A percentile compares a stretch with the other conserved stretches of the same genome.
Evolutionary conservation across 2,797 vertebrate genomes (phyloP).

Genomic region (Coluber constrictor): DNA sequence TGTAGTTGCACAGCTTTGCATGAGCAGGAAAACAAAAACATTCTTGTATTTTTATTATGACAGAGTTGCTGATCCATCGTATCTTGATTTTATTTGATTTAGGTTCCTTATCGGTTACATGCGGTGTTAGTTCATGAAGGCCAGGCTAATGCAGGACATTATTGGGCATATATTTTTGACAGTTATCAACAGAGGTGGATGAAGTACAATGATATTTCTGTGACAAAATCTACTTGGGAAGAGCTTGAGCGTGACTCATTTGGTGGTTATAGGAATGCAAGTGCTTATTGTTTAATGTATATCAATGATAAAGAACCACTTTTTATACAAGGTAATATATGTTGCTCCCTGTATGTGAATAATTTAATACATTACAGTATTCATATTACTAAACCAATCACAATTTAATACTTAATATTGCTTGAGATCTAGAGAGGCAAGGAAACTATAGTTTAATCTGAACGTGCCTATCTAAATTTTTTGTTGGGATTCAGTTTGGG

Average conservation of each 20-base stretch:
- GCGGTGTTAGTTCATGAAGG: conserved; percentile 97
- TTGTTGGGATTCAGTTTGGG: not conserved
- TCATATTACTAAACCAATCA: not conserved
- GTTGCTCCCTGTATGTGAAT: not conserved
- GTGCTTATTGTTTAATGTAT: conserved; percentile 99
- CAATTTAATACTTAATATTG: not conserved
- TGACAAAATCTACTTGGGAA: conserved; percentile 97
- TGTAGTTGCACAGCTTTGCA: not conserved
- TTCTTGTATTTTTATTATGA: not conserved
- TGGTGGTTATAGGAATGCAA: conserved; percentile 95
- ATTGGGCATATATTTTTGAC: conserved; percentile 98
- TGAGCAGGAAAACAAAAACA: not conserved
- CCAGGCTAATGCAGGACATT: conserved; percentile 96
- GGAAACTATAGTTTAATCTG: not conserved
- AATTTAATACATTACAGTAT: not conserved
- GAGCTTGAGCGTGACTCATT: conserved; percentile 96
- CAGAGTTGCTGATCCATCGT: not conserved
- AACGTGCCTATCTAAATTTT: not conserved
- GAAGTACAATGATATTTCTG: conserved; percentile 98
- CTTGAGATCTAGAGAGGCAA: not conserved
- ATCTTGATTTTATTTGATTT: conserved; percentile 17
- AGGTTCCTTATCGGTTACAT: conserved; percentile 96
- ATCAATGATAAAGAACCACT: conserved; percentile 96
- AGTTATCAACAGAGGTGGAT: conserved; percentile 92
- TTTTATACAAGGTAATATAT: conserved; percentile 88